phyloP scores from a whole-genome alignment of 2,797 vertebrate genomes.

The Alauda arvensis region DNA sequence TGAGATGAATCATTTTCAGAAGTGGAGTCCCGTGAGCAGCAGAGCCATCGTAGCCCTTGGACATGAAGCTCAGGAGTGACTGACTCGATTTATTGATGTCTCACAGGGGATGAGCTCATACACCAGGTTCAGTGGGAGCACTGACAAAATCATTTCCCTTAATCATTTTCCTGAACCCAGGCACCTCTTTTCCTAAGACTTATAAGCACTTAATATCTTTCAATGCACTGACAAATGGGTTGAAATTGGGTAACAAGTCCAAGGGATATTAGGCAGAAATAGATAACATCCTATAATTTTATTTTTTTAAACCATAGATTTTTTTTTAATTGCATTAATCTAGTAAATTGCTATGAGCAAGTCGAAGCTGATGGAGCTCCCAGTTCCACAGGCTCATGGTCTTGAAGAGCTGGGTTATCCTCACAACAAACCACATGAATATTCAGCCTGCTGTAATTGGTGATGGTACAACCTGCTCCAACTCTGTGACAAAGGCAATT shows the following conservation, averaged over 20 bases:
- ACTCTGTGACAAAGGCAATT: neutral
- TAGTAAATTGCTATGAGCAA: neutral
- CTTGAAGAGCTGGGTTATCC: neutral
- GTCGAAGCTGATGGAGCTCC: neutral
- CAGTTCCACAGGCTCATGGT: neutral
- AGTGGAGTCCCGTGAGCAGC: conserved; percentile 18
- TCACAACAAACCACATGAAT: accelerated
- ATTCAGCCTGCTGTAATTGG: neutral
- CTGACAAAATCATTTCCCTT: conserved; percentile 4
- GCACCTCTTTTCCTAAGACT: neutral
- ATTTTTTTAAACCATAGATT: neutral
- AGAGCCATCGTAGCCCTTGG: neutral
- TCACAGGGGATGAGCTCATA: conserved; percentile 7
- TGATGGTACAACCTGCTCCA: neutral
- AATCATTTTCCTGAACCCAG: neutral
- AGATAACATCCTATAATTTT: neutral
- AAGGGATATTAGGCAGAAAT: neutral
- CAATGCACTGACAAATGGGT: neutral
- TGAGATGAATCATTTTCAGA: neutral
- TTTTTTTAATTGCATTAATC: neutral
- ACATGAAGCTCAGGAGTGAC: neutral
- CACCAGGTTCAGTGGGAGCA: neutral
- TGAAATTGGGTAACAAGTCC: neutral
- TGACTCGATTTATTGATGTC: neutral
- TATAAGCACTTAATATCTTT: neutral